Percentiles rank a stretch among this genome's conserved stretches.
phyloP scores from a whole-genome alignment of 1,140 invertebrate species.

The Venturia canescens region DNA sequence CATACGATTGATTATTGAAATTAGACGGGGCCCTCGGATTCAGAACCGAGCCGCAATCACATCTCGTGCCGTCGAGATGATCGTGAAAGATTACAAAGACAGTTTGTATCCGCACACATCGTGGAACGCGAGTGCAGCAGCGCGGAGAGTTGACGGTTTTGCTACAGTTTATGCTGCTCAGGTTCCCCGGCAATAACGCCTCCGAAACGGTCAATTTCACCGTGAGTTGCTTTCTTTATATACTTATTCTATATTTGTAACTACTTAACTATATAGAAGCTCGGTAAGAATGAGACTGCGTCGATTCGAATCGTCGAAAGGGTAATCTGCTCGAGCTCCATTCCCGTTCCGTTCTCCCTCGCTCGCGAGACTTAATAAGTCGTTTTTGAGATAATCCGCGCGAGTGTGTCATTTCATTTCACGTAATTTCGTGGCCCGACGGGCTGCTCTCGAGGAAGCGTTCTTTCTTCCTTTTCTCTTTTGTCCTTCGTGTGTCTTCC shows the following conservation, averaged over 20 bases:
- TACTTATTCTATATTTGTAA: conserved; percentile 8
- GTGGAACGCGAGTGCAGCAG: not conserved
- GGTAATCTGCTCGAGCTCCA: conserved; percentile 23
- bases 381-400: conserved; percentile 73
- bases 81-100: conserved; percentile 16
- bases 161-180: conserved; percentile 49
- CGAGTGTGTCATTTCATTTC: conserved; percentile 76
- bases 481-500: conserved; percentile 34
- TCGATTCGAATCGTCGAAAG: conserved; percentile 42
- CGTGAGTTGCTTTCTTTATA: not conserved
- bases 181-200: not conserved
- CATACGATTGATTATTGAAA: conserved; percentile 78
- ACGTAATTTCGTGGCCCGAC: conserved; percentile 69
- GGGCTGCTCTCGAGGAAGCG: conserved; percentile 19
- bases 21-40: conserved; percentile 63
- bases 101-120: conserved; percentile 14
- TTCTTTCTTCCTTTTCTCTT: conserved; percentile 36
- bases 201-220: conserved; percentile 23
- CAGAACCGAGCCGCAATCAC: conserved; percentile 13
- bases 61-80: conserved; percentile 23
- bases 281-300: conserved; percentile 1
- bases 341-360: not conserved
- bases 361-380: conserved; percentile 70
- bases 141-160: conserved; percentile 9
- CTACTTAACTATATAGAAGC: conserved; percentile 22